These are phyloP conservation scores for Acronicta leporina DNA, from an alignment of 2,888 invertebrate species.

Conservation along the genomic window DNA sequence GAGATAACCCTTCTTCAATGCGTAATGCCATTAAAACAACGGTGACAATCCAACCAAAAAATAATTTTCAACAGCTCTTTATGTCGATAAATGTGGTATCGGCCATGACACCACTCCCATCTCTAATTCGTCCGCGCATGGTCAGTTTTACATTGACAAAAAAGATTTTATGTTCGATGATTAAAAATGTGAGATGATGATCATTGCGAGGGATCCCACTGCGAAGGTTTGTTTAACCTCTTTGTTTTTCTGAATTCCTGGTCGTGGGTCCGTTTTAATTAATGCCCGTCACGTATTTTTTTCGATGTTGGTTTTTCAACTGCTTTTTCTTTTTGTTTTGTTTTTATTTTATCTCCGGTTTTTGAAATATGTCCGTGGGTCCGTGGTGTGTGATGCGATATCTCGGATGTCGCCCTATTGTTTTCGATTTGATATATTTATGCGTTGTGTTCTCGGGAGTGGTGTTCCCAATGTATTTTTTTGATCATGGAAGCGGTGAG, in stretches of 20 bases:
- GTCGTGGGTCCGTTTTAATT: constrained; percentile 89
- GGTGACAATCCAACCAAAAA: constrained; percentile 88
- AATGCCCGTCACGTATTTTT: constrained; percentile 89
- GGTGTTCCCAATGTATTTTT: constrained; percentile 71
- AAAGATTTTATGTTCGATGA: constrained; percentile 79
- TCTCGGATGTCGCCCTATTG: constrained; percentile 86
- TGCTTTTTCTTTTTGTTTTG: constrained; percentile 65
- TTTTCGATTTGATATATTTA: constrained; percentile 89
- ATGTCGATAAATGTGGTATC: constrained; percentile 64
- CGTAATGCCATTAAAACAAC: constrained; percentile 89
- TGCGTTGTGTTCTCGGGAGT: constrained; percentile 82
- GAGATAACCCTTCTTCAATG: constrained; percentile 88
- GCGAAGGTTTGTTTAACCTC: constrained; percentile 87
- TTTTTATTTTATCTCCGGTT: constrained; percentile 78
- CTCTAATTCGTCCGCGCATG: constrained; percentile 65
- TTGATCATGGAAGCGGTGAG: constrained; percentile 68
- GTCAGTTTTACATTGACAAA: constrained; percentile 70
- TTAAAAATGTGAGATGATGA: constrained; percentile 89
- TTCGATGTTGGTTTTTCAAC: constrained; percentile 81
- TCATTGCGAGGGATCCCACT: constrained; percentile 88
- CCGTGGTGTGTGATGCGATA: constrained; percentile 84
- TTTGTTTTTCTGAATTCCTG: constrained; percentile 88
- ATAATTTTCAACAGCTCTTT: constrained; percentile 86
- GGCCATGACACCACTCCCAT: constrained; percentile 52
- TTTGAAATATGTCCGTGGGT: constrained; percentile 86